Evolutionary conservation across 1,140 invertebrate species (phyloP), one percentile per base, ranked within the genome.

Genomic region (Prorops nasuta): DNA sequence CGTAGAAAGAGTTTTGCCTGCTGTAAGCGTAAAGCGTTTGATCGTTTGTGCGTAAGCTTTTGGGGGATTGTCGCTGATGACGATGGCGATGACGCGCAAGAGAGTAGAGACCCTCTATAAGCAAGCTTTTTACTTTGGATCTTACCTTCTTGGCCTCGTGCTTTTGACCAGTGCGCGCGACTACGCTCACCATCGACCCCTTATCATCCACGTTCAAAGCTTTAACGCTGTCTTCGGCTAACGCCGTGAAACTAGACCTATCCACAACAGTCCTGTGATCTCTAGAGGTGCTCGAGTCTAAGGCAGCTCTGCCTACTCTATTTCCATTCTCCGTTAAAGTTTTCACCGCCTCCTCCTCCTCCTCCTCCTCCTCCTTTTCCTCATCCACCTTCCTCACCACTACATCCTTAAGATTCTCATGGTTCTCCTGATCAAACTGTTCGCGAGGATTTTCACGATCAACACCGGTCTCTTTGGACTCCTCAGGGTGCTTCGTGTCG

Each of bases 81-180:
- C 45, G 40, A 21, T 51, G 34, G 32, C 54, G 48, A 21, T 54
- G 24, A 22, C 50, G 44, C 24, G 54, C 55, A 48, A 72, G 54
- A 58, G 62, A 65, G 31, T 57, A 56, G 35, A 72, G 70, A 62
- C 69, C 53, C 51, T 69, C 63, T 63, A 60, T 44, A 42, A 74
- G 49, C 36, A 71, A 60, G 56, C 67, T 70, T 60, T 71, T 70
- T 49, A 72, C 65, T 58, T 55, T 69, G 53, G 65, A 67, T 61
- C 71, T 74, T 77, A 77, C 75, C 75, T 77, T 77, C 41, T 63
- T 64, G 18, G 9, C 22, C 44, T 66, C 61, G 49, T 58, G 59
- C 34, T 64, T 70, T 61, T 58, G 62, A 32, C 66, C 60, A 28
- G 56, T 50, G 51, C 52, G 49, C 50, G 58, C 34, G 41, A 53